Percentiles rank a stretch among this genome's conserved stretches.
These are phyloP conservation scores for Apeira syringaria DNA, from an alignment of 2,888 invertebrate genomes.

Conservation along the genomic window DNA sequence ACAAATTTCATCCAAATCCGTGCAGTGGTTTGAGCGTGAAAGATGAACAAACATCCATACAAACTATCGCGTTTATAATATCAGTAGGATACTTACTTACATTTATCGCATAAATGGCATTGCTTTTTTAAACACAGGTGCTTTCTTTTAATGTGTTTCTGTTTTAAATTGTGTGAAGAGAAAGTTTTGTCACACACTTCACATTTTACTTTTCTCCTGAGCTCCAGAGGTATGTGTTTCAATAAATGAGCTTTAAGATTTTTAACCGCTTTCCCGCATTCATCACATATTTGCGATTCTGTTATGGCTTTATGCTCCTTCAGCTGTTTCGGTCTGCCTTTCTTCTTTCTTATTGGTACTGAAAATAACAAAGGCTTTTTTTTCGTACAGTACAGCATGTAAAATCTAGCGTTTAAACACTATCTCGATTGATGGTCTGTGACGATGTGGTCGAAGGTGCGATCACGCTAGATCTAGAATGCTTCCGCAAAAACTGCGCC, in stretches of 20 bases:
- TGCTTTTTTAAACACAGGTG: constrained; percentile 61
- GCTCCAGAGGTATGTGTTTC: constrained; percentile 43
- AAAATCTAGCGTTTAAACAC: no score
- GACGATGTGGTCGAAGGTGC: no score
- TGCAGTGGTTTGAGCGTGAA: no score
- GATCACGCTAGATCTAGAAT: no score
- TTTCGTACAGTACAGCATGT: no score
- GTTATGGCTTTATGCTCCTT: constrained; percentile 13
- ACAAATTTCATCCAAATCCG: no score
- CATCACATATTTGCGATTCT: constrained; percentile 53
- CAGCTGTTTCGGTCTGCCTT: constrained; percentile 33
- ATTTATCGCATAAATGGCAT: constrained; percentile 66
- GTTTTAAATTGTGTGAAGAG: constrained; percentile 42
- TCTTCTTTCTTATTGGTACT: constrained; percentile 36
- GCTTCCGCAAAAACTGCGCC: no score
- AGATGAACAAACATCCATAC: no score
- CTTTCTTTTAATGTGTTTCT: constrained; percentile 57
- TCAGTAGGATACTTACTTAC: no score
- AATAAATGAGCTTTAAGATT: constrained; percentile 53
- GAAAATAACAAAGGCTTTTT: no score
- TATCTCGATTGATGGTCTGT: no score
- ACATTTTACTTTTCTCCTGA: constrained; percentile 48
- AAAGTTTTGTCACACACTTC: constrained; percentile 59
- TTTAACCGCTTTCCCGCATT: constrained; percentile 61
- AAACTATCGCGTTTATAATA: no score